phyloP scores from a whole-genome alignment of 2,797 vertebrate genomes.

The Danio kyathit region DNA sequence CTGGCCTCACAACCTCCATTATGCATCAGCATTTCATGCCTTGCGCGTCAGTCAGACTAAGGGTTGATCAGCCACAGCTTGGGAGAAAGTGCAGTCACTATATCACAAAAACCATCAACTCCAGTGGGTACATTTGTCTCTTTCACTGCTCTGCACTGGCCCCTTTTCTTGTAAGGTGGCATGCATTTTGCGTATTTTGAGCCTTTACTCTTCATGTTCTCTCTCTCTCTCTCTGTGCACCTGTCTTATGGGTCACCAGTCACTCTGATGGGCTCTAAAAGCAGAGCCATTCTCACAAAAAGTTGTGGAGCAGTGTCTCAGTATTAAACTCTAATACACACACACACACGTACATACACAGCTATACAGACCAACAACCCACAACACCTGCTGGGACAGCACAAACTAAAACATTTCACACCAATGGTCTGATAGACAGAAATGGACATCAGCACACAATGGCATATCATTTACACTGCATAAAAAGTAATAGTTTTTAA shows the following conservation, averaged over 20 bases:
- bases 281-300: constrained; percentile 23
- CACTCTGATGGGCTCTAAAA: constrained; percentile 54
- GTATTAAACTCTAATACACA: not conserved
- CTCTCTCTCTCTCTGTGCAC: constrained; percentile 2
- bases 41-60: constrained; percentile 13
- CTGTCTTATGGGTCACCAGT: constrained; percentile 47
- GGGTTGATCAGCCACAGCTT: constrained; percentile 10
- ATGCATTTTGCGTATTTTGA: not conserved
- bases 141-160: not conserved
- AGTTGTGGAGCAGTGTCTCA: not conserved
- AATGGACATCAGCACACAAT: constrained; percentile 28
- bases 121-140: not conserved
- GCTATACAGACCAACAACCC: not conserved
- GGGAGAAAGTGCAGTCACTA: constrained; percentile 27
- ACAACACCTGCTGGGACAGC: constrained; percentile 38
- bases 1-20: not conserved
- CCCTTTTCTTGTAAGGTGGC: not conserved
- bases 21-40: not conserved
- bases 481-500: not conserved
- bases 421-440: constrained; percentile 34
- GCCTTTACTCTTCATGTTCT: constrained; percentile 2
- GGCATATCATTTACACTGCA: constrained; percentile 27
- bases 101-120: constrained; percentile 27
- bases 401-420: constrained; percentile 31
- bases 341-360: constrained; percentile 19